These are phyloP conservation scores for Caenorhabditis zanzibari DNA, from an alignment of 2,888 invertebrate genomes.

Conservation along the genomic window DNA sequence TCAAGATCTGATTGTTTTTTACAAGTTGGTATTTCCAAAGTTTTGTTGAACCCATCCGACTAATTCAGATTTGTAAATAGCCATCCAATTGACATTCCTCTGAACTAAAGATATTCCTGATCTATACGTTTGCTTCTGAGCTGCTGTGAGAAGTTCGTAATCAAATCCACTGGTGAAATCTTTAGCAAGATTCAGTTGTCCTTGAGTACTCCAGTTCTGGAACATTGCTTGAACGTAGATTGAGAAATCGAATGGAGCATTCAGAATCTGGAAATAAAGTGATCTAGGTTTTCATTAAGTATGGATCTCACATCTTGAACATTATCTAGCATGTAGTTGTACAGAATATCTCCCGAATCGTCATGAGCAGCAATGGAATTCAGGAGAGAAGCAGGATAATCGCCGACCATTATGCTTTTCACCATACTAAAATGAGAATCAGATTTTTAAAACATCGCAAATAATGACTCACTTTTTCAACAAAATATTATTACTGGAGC, in stretches of 20 bases:
- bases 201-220: constrained; percentile 54
- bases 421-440: constrained; percentile 39
- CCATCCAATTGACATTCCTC: constrained; percentile 43
- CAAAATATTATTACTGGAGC: constrained; percentile 4
- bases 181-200: constrained; percentile 19
- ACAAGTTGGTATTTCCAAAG: constrained; percentile 27
- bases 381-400: constrained; percentile 49
- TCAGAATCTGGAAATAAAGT: constrained; percentile 29
- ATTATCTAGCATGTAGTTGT: constrained; percentile 39
- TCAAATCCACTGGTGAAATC: constrained; percentile 17
- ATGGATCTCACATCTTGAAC: constrained; percentile 9
- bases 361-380: constrained; percentile 51
- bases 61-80: not conserved
- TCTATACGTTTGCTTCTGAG: constrained; percentile 28
- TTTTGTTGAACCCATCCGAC: constrained; percentile 43
- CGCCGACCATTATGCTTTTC: constrained; percentile 9
- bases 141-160: constrained; percentile 32
- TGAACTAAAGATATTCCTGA: constrained; percentile 15
- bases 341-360: constrained; percentile 17
- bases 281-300: not conserved
- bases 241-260: constrained; percentile 53
- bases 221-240: constrained; percentile 42
- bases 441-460: not conserved
- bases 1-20: constrained; percentile 3
- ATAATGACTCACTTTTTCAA: constrained; percentile 27